phyloP scores from a whole-genome alignment of 2,888 invertebrate species.

The Drosophila putrida region DNA sequence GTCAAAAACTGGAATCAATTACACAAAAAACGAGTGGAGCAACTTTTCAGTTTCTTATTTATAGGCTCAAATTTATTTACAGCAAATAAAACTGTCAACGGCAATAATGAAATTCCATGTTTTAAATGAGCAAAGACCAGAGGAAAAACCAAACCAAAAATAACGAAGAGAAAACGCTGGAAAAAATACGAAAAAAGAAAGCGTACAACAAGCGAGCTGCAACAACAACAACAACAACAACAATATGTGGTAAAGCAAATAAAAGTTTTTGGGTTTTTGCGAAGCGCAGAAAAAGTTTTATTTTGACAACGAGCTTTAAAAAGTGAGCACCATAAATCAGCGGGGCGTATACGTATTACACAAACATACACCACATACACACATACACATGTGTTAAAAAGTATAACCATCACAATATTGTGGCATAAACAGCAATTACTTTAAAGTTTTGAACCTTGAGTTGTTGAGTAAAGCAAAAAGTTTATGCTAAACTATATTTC shows the following conservation, averaged over 20 bases:
- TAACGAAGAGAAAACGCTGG: slow-evolving; percentile 12
- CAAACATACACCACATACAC: slow-evolving; percentile 10
- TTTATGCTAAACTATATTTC: slow-evolving; percentile 62
- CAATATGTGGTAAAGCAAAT: slow-evolving; percentile 27
- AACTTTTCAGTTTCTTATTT: slow-evolving; percentile 22
- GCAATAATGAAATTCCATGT: slow-evolving; percentile 37
- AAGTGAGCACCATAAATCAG: slow-evolving; percentile 72
- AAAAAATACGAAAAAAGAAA: slow-evolving; percentile 3
- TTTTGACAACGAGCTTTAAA: slow-evolving; percentile 71
- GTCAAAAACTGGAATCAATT: slow-evolving; percentile 29
- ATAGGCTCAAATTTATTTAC: slow-evolving; percentile 32
- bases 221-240: slow-evolving; percentile 5
- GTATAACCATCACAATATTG: slow-evolving; percentile 55
- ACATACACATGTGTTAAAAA: background rate
- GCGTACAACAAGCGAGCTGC: background rate
- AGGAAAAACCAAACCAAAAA: slow-evolving; percentile 32
- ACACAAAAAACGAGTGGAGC: background rate
- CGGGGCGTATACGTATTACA: slow-evolving; percentile 48
- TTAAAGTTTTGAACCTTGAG: slow-evolving; percentile 59
- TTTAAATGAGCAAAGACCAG: slow-evolving; percentile 28
- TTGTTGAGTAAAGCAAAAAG: slow-evolving; percentile 52
- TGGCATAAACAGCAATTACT: slow-evolving; percentile 76
- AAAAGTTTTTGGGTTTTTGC: slow-evolving; percentile 33
- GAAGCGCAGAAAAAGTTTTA: slow-evolving; percentile 45
- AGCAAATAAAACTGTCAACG: slow-evolving; percentile 51